Conservation (phyloP, 2,888 invertebrate genomes). For the Eudasyphora cyanicolor region DNA sequence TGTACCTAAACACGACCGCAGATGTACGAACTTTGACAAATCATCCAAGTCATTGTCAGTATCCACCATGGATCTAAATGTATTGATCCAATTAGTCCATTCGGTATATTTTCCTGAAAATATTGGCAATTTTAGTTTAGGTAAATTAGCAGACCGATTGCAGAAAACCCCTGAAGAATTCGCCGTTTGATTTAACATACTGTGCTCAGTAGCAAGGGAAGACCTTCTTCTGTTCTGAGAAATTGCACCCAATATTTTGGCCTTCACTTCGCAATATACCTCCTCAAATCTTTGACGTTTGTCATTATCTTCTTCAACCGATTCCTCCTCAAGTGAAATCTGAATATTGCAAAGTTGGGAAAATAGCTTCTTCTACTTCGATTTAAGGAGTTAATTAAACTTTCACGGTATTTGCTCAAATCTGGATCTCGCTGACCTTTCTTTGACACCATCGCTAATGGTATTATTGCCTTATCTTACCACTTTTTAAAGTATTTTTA, state of each 20-base stretch:
- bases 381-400: conserved; percentile 4
- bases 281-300: background rate
- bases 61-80: too few relatives aligned
- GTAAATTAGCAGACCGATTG: background rate
- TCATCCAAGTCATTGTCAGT: too few relatives aligned
- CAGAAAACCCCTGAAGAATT: background rate
- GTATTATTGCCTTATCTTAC: background rate
- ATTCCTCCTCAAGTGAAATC: background rate
- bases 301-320: background rate
- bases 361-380: background rate
- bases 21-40: too few relatives aligned
- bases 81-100: background rate
- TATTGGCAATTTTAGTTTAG: background rate
- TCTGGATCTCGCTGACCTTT: background rate
- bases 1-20: too few relatives aligned
- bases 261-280: background rate
- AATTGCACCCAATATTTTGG: conserved; percentile 4
- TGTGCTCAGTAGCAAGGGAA: background rate
- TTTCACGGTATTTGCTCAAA: background rate
- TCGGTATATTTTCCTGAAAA: background rate
- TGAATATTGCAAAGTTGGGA: background rate
- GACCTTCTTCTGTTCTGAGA: background rate
- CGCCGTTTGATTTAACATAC: background rate
- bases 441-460: background rate
- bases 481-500: background rate